Percentiles rank a stretch among this genome's conserved stretches.
These are phyloP conservation scores for Prorops nasuta DNA, from an alignment of 1,140 invertebrate genomes.

Conservation along the genomic window DNA sequence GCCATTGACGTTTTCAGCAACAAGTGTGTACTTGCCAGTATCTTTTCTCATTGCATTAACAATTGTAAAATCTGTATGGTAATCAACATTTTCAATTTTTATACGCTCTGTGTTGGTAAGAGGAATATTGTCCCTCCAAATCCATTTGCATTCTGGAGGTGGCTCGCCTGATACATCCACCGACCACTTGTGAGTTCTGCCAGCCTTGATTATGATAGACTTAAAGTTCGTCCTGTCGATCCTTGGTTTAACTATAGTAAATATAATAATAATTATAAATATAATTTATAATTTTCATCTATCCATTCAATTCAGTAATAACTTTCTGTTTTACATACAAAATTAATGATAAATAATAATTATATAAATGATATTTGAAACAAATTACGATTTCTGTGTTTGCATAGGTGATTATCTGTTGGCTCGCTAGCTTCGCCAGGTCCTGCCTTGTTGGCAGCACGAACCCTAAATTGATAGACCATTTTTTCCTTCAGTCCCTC, in stretches of 20 bases:
- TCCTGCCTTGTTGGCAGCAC: constrained; percentile 91
- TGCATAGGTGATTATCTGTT: constrained; percentile 89
- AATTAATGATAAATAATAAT: constrained; percentile 16
- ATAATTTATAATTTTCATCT: background rate
- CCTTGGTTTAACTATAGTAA: constrained; percentile 76
- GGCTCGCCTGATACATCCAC: constrained; percentile 90
- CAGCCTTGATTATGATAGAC: constrained; percentile 81
- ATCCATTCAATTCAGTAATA: background rate
- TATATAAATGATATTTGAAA: no score
- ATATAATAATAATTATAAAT: constrained; percentile 18
- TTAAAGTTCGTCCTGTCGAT: constrained; percentile 91
- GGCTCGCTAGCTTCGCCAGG: constrained; percentile 83
- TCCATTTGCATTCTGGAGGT: constrained; percentile 81
- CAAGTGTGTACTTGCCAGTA: constrained; percentile 87
- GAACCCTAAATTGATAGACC: constrained; percentile 90
- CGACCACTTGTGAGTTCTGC: constrained; percentile 88
- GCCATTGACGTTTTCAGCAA: constrained; percentile 86
- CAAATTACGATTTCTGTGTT: constrained; percentile 90
- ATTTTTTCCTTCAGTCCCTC: constrained; percentile 90
- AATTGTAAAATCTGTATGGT: constrained; percentile 88
- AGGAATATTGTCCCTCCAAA: constrained; percentile 79
- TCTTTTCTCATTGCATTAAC: constrained; percentile 81
- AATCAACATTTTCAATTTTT: constrained; percentile 86
- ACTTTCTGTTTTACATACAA: constrained; percentile 9
- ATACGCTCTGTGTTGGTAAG: constrained; percentile 80